phyloP scores from a whole-genome alignment of 2,113 vertebrate species.

The Heliornis fulica region DNA sequence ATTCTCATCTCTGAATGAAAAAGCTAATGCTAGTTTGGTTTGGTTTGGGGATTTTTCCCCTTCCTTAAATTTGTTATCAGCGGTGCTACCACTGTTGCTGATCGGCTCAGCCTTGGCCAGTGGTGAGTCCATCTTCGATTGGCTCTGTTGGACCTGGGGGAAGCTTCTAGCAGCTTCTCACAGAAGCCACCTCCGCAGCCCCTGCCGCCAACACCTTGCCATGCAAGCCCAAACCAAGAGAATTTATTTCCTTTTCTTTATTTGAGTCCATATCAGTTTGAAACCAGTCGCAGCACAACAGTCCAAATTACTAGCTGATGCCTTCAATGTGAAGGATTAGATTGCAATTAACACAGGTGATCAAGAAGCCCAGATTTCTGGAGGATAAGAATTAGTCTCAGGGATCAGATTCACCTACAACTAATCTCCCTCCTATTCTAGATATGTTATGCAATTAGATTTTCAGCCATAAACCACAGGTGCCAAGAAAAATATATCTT shows the following conservation, averaged over 20 bases:
- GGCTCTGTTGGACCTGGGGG: too few species aligned
- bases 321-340: background rate
- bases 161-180: too few species aligned
- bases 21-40: too few species aligned
- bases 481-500: background rate
- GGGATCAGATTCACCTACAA: background rate
- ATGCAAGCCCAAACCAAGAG: too few species aligned
- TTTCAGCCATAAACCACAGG: background rate
- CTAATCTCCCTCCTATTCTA: background rate
- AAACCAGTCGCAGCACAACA: background rate
- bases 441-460: background rate
- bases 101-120: too few species aligned
- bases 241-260: background rate
- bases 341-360: background rate
- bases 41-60: too few species aligned
- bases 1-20: too few species aligned
- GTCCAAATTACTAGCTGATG: background rate
- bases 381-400: background rate
- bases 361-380: background rate
- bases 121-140: too few species aligned
- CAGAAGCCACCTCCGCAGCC: too few species aligned
- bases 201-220: too few species aligned
- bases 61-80: too few species aligned
- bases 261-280: background rate
- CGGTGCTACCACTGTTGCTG: too few species aligned